Evolutionary conservation across 2,113 vertebrate species (phyloP), one percentile per base, ranked within the genome.

Genomic region (Cyanoderma ruficeps): DNA sequence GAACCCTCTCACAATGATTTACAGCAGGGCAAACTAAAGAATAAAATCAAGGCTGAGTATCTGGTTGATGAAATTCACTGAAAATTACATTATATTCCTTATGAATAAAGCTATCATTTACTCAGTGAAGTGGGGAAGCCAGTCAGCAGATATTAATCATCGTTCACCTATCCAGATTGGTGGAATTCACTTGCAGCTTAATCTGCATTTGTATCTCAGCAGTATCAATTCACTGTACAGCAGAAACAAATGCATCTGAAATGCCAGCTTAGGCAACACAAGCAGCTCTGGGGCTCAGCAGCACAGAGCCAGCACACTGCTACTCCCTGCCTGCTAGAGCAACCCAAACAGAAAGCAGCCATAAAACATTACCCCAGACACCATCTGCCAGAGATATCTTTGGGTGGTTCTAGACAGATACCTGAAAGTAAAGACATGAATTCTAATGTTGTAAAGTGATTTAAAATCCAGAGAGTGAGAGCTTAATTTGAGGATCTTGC

Each of bases 121-220:
- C 20, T 70, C 53, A 83, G 67, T 65, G 71, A 92, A 95, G 71
- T 68, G 60, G 91, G 78, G 25, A 88, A 96, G 75, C 76, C 85
- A 93, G 89, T 95, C 91, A 97, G 94, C 93, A 93, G 89, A 94
- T 94, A 91, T n/a, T 95, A 93, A 95, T 95, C 92, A 85, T 68
- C 8, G 0, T 85, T 91, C 64, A 74, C 63, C 76, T 84, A 93
- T 71, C 71, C 87, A 83, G 74, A 57, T 37, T 71, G 74, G 30
- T 77, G 74, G 84, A 96, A 96, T 92, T 82, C 67, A 59, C 83
- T 70, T 77, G 70, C 77, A 91, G 53, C 61, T 81, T 81, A 46
- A 93, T 90, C 89, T 90, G 88, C 88, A 77, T 86, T 81, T 83
- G 15, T 93, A 93, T 95, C 88, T 96, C 79, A 69, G 55, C 68